Evolutionary conservation across 2,113 vertebrate genomes (phyloP), one percentile per base, ranked within the genome.

Genomic region (Scomber scombrus): DNA sequence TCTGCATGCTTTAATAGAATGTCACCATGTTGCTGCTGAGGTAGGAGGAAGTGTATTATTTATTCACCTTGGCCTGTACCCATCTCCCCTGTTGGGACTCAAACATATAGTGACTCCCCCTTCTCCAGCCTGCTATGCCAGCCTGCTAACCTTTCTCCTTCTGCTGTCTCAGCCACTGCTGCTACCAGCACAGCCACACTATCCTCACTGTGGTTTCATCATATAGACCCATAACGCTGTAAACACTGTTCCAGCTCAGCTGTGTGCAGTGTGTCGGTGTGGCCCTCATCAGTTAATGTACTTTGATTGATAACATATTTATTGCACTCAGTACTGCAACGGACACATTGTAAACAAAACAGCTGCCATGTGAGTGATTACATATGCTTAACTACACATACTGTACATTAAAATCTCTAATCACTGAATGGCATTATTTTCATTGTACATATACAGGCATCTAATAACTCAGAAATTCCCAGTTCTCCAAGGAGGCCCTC

Each of bases 391-490:
- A 31, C 16, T n/a, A 55, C 15, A 47, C 10, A n/a, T 19, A 16
- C 29, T 3, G 2, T 29, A 11, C 13, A 43, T n/a, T 64, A 29
- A 19, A n/a, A 49, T 50, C 43, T 7, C 12, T 19, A n/a, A 46
- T 58, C 21, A 31, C 8, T 62, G 19, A 61, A 43, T 50, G n/a
- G 7, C 19, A 62, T 57, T 58, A 46, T 72, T 31, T 67, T 51
- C n/a, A 26, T 31, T 16, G 1, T 34, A 23, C 51, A 29, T 75
- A 63, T 52, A 62, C 62, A 31, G 49, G 52, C 26, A 61, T 71
- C 16, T 52, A 55, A 45, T 67, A 47, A 70, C 16, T 80, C 70
- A 51, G 66, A 86, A 61, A 70, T 34, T 16, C 65, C 34, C 34
- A 45, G 4, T 18, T 83, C 56, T 85, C 54, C 31, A 26, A 6